Evolutionary conservation across 2,888 invertebrate species (phyloP).

Genomic region (Andrena camellia): DNA sequence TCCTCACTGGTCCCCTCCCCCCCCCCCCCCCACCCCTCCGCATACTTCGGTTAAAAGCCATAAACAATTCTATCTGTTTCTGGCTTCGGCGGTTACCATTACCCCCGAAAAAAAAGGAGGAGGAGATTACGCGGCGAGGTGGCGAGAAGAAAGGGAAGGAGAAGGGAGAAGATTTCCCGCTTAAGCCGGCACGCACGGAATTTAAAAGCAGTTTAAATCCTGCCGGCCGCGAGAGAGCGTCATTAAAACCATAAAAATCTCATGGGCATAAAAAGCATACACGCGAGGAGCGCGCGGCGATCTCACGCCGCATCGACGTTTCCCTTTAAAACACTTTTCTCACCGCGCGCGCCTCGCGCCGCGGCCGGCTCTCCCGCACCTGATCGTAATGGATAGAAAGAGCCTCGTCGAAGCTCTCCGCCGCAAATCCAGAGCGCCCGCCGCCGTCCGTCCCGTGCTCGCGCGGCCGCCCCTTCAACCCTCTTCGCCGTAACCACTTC

Average conservation of each 20-base stretch:
- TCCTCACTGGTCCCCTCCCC: neutral
- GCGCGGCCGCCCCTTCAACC: constrained; percentile 29
- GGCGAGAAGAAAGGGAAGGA: neutral
- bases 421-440: constrained; percentile 63
- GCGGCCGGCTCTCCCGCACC: constrained; percentile 53
- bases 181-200: constrained; percentile 41
- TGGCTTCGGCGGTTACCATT: constrained; percentile 29
- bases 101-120: neutral
- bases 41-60: constrained; percentile 22
- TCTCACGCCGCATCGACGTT: constrained; percentile 61
- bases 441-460: neutral
- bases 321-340: constrained; percentile 69
- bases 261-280: constrained; percentile 54
- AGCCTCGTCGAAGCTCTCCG: constrained; percentile 66
- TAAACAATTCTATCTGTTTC: constrained; percentile 49
- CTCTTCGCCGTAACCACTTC: constrained; percentile 31
- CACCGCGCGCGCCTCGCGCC: constrained; percentile 17
- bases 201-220: constrained; percentile 67
- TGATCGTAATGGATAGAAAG: constrained; percentile 71
- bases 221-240: constrained; percentile 46
- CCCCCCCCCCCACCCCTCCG: neutral
- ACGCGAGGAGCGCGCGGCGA: constrained; percentile 36
- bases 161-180: constrained; percentile 29
- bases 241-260: constrained; percentile 66
- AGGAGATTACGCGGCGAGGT: too few species aligned